Conservation (phyloP, 1,140 invertebrate genomes). For the Musca domestica region DNA sequence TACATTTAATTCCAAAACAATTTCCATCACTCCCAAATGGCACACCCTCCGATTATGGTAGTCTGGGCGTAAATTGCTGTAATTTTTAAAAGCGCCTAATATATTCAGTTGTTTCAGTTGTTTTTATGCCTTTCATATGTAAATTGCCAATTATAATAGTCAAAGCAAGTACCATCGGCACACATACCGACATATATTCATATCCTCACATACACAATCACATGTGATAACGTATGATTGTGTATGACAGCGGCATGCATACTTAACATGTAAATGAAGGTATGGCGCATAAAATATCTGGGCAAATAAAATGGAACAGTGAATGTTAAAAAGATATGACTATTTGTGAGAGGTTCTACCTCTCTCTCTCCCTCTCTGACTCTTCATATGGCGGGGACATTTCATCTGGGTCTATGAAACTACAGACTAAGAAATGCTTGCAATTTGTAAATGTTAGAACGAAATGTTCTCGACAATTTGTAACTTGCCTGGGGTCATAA, state of each 20-base stretch:
- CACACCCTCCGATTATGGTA: too few species aligned
- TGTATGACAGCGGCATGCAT: not conserved
- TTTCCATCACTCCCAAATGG: too few species aligned
- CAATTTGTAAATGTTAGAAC: too few species aligned
- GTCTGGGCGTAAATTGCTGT: not conserved
- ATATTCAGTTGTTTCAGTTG: slow-evolving; percentile 14
- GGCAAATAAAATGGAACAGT: not conserved
- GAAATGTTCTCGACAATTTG: too few species aligned
- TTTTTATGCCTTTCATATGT: slow-evolving; percentile 15
- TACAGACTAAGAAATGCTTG: too few species aligned
- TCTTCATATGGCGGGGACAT: too few species aligned
- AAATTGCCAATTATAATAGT: slow-evolving; percentile 18
- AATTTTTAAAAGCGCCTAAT: not conserved
- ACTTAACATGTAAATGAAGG: not conserved
- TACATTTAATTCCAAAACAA: too few species aligned
- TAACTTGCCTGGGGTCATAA: too few species aligned
- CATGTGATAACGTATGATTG: not conserved
- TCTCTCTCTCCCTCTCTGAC: too few species aligned
- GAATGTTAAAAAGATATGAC: too few species aligned
- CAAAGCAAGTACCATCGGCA: not conserved
- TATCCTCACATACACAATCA: not conserved
- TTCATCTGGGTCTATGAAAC: too few species aligned
- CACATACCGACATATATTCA: not conserved
- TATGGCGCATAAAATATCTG: not conserved
- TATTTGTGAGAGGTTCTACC: too few species aligned